Evolutionary conservation across 2,113 vertebrate genomes (phyloP).

Genomic region (Dipodomys merriami): DNA sequence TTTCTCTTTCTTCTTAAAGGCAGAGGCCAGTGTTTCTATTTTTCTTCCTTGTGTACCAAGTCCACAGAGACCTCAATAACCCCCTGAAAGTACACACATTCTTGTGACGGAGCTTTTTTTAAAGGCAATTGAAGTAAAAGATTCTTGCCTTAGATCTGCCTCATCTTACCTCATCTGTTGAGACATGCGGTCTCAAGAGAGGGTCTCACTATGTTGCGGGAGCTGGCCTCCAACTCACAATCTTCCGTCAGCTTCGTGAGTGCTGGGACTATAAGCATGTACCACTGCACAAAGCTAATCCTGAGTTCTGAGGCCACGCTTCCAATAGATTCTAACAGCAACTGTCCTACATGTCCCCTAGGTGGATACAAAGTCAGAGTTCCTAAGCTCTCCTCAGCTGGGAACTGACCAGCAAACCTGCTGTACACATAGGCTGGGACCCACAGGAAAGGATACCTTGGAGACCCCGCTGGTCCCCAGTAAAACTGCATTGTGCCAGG

Average conservation of each 20-base stretch:
- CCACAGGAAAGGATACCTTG: background rate
- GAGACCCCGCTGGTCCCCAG: background rate
- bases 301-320: background rate
- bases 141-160: background rate
- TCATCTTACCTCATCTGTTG: background rate
- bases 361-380: background rate
- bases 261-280: background rate
- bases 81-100: constrained; percentile 23
- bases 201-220: background rate
- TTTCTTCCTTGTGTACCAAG: constrained; percentile 42
- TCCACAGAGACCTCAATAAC: constrained; percentile 53
- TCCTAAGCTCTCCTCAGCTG: background rate
- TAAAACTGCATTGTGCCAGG: background rate
- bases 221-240: background rate
- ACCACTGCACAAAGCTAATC: background rate
- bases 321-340: background rate
- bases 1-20: background rate
- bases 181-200: background rate
- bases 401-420: background rate
- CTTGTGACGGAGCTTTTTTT: background rate
- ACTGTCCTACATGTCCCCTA: background rate
- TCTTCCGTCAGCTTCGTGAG: background rate
- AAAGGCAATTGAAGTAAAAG: background rate
- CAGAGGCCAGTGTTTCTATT: constrained; percentile 35
- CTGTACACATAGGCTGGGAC: background rate